Evolutionary conservation across 2,113 vertebrate genomes (phyloP).

Genomic region (Spermophilus dauricus): DNA sequence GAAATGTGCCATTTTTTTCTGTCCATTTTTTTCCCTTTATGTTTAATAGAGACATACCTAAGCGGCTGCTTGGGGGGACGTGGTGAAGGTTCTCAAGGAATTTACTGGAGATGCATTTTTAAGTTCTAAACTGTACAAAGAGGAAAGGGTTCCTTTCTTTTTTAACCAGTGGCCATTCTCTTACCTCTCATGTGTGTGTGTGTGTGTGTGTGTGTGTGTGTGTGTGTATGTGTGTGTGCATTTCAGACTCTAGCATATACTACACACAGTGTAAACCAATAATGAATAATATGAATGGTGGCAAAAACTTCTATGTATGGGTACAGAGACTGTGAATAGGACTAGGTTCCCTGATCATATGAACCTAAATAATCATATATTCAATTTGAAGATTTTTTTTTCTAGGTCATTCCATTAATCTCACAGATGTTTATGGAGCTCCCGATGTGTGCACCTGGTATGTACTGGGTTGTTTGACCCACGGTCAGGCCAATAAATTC

Average conservation of each 20-base stretch:
- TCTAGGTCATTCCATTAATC: background rate
- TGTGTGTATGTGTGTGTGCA: no score
- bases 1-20: background rate
- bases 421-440: constrained; percentile 8
- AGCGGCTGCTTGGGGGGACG: background rate
- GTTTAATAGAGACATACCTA: background rate
- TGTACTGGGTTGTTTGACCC: background rate
- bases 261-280: background rate
- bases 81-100: background rate
- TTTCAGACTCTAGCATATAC: background rate
- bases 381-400: background rate
- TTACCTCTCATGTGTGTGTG: no score
- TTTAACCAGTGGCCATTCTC: background rate
- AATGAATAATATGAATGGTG: background rate
- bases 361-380: background rate
- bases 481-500: background rate
- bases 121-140: background rate
- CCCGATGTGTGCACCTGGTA: background rate
- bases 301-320: background rate
- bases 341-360: background rate
- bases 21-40: background rate
- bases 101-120: background rate
- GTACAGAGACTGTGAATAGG: background rate
- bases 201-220: no score
- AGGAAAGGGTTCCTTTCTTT: background rate